These are phyloP conservation scores for Zoroaster sp. DNA, from an alignment of 53 echinoderm and acorn worm species.

Conservation along the genomic window DNA sequence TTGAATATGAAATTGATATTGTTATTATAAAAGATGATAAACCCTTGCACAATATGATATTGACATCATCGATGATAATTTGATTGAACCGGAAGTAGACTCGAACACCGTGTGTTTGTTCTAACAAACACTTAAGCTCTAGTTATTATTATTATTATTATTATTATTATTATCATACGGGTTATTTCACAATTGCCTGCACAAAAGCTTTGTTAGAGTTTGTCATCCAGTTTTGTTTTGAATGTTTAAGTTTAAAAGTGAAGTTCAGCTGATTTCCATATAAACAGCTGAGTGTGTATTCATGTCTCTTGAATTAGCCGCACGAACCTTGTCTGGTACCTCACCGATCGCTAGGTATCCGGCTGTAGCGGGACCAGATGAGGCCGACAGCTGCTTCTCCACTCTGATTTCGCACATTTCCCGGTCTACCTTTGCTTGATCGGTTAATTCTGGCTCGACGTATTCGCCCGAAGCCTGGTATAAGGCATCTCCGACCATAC, in stretches of 20 bases:
- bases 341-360: constrained; percentile 51
- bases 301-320: background rate
- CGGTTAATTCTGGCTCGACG: background rate
- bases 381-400: background rate
- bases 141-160: too few species aligned
- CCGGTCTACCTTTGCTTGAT: background rate
- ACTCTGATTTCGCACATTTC: background rate
- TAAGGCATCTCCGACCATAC: background rate
- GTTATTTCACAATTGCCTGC: too few species aligned
- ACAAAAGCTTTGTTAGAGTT: too few species aligned
- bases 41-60: too few species aligned
- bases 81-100: too few species aligned
- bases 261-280: constrained; percentile 4
- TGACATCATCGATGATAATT: too few species aligned
- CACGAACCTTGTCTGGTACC: constrained; percentile 1
- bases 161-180: too few species aligned
- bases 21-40: too few species aligned
- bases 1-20: too few species aligned
- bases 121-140: too few species aligned
- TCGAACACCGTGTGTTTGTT: too few species aligned
- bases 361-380: background rate
- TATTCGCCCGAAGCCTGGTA: constrained; percentile 25
- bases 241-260: background rate
- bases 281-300: background rate
- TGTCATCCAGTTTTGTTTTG: too few species aligned